A percentile compares a stretch with the other conserved stretches of the same genome.
phyloP scores from a whole-genome alignment of 2,888 invertebrate genomes.

The Dichetophora obliterata region DNA sequence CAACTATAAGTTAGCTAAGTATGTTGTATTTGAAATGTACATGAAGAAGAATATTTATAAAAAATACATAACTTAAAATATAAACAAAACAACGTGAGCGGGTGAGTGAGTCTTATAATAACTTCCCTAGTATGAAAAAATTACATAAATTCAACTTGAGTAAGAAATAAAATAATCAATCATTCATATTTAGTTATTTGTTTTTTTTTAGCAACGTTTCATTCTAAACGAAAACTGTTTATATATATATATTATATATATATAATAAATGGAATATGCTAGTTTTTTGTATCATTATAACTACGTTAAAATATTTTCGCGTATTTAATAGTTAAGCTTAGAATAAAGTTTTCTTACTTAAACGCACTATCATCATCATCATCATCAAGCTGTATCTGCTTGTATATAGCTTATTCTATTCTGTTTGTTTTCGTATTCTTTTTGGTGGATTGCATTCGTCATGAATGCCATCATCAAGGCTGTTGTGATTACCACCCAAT shows the following conservation, averaged over 20 bases:
- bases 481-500: slow-evolving; percentile 49
- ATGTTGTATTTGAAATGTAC: no score
- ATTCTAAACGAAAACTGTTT: slow-evolving; percentile 7
- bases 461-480: slow-evolving; percentile 53
- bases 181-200: not conserved
- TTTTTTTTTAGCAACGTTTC: not conserved
- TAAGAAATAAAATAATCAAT: not conserved
- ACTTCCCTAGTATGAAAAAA: not conserved
- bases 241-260: not conserved
- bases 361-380: slow-evolving; percentile 5
- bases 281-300: slow-evolving; percentile 13
- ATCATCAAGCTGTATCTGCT: slow-evolving; percentile 41
- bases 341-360: slow-evolving; percentile 5
- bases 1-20: no score
- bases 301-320: slow-evolving; percentile 21
- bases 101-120: no score
- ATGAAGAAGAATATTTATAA: no score
- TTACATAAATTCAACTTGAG: not conserved
- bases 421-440: slow-evolving; percentile 61
- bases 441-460: slow-evolving; percentile 66
- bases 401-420: slow-evolving; percentile 60
- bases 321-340: slow-evolving; percentile 22
- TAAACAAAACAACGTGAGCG: no score
- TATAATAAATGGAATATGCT: slow-evolving; percentile 16
- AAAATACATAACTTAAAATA: no score